These are phyloP conservation scores for Mirounga angustirostris DNA, from an alignment of 2,113 vertebrate species.

Conservation along the genomic window DNA sequence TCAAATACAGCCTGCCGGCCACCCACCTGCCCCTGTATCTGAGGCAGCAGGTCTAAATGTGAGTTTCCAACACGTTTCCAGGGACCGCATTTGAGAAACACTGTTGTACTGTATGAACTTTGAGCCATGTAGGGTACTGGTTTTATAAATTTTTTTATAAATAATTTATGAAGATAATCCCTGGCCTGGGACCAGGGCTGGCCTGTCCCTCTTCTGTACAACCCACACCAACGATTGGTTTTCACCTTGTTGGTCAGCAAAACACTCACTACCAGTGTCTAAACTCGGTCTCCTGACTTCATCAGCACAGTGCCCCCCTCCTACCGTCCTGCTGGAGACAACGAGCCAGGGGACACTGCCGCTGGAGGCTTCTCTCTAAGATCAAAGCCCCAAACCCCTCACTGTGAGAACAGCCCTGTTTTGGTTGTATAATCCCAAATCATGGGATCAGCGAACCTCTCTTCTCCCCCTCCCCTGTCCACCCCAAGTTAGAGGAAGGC, in stretches of 20 bases:
- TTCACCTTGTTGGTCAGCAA: slow-evolving; percentile 21
- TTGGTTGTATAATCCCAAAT: slow-evolving; percentile 47
- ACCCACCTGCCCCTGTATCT: accelerated
- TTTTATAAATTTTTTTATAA: not conserved
- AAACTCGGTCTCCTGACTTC: slow-evolving; percentile 6
- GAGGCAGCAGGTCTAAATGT: too few species aligned
- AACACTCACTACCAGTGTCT: not conserved
- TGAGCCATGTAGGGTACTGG: not conserved
- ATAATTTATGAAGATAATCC: not conserved
- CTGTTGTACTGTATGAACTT: not conserved
- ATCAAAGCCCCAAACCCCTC: slow-evolving; percentile 67
- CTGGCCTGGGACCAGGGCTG: not conserved
- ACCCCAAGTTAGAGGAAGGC: slow-evolving; percentile 59
- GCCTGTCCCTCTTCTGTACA: not conserved
- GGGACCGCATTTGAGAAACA: not conserved
- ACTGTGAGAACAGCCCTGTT: not conserved
- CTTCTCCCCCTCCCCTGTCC: slow-evolving; percentile 57
- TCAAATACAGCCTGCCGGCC: not conserved
- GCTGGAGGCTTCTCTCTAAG: not conserved
- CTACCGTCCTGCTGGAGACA: not conserved
- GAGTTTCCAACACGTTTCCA: not conserved
- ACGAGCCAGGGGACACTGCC: not conserved
- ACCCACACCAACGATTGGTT: not conserved
- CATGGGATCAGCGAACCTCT: slow-evolving; percentile 67
- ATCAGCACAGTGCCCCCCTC: not conserved